Conservation (phyloP, 1,140 invertebrate species). For the Drepana arcuata region DNA sequence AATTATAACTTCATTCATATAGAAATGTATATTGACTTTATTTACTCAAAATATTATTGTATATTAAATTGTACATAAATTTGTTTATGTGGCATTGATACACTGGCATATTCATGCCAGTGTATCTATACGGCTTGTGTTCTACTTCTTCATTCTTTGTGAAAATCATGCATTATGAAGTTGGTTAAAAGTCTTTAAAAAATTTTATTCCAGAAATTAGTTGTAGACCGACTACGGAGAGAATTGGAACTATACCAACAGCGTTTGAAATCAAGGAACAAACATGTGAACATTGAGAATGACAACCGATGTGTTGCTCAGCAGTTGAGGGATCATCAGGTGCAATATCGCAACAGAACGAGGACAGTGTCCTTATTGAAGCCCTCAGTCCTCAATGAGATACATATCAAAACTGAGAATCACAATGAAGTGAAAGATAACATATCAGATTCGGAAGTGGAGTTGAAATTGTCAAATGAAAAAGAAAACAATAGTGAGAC, state of each 20-base stretch:
- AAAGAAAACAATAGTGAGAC: conserved; percentile 46
- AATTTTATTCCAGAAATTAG: conserved; percentile 49
- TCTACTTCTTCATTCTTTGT: no score
- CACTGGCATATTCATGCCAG: no score
- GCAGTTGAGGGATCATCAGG: conserved; percentile 61
- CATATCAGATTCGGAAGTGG: conserved; percentile 53
- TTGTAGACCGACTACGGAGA: conserved; percentile 56
- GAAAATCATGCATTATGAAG: no score
- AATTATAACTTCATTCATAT: background rate
- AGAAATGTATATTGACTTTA: background rate
- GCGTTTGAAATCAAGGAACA: conserved; percentile 55
- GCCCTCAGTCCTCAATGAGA: conserved; percentile 64
- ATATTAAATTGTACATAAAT: no score
- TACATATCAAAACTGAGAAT: conserved; percentile 59
- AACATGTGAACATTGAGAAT: conserved; percentile 58
- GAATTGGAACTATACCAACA: conserved; percentile 65
- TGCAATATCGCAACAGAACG: conserved; percentile 49
- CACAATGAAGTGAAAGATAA: conserved; percentile 34
- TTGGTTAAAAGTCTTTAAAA: no score
- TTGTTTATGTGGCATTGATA: no score
- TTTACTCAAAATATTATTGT: conserved; percentile 1
- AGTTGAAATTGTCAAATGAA: conserved; percentile 37
- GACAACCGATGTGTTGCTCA: conserved; percentile 65
- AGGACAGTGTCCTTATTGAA: conserved; percentile 59
- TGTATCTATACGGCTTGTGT: no score